phyloP scores from a whole-genome alignment of 1,140 invertebrate genomes.

The Lethrus apterus region DNA sequence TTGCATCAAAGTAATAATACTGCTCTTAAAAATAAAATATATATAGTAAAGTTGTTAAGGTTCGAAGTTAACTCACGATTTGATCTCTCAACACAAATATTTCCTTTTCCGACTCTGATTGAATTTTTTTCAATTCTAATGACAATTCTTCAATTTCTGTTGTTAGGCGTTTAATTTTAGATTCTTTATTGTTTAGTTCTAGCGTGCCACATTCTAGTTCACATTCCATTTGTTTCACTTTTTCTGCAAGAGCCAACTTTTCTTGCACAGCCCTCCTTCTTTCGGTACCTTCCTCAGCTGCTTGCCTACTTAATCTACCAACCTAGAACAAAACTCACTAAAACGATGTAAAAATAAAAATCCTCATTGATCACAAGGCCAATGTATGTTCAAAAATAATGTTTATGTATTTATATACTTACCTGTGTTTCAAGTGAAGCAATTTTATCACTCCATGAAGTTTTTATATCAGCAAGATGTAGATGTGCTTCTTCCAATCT shows the following conservation, averaged over 20 bases:
- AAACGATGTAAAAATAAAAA: background rate
- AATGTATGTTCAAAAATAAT: background rate
- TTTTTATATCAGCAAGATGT: conserved; percentile 80
- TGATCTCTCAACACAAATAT: conserved; percentile 53
- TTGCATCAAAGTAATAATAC: background rate
- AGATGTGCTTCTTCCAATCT: conserved; percentile 76
- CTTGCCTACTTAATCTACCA: conserved; percentile 67
- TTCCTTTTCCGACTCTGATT: conserved; percentile 54
- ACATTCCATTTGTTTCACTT: conserved; percentile 55
- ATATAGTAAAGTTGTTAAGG: background rate
- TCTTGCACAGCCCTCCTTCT: conserved; percentile 65
- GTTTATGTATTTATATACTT: conserved; percentile 18
- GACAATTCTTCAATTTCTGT: conserved; percentile 58
- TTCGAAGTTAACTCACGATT: conserved; percentile 55
- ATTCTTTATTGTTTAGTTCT: conserved; percentile 62
- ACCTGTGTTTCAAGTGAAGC: conserved; percentile 78
- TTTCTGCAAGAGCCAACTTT: conserved; percentile 56
- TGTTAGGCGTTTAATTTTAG: conserved; percentile 52
- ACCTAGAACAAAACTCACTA: conserved; percentile 43
- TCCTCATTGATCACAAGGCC: background rate
- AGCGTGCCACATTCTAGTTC: conserved; percentile 63
- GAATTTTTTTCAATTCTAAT: conserved; percentile 52
- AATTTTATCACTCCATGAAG: conserved; percentile 83
- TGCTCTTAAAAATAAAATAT: background rate
- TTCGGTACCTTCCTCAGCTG: conserved; percentile 72